These are phyloP conservation scores for Netelia fuscicornis DNA, from an alignment of 2,888 invertebrate species.

Conservation along the genomic window DNA sequence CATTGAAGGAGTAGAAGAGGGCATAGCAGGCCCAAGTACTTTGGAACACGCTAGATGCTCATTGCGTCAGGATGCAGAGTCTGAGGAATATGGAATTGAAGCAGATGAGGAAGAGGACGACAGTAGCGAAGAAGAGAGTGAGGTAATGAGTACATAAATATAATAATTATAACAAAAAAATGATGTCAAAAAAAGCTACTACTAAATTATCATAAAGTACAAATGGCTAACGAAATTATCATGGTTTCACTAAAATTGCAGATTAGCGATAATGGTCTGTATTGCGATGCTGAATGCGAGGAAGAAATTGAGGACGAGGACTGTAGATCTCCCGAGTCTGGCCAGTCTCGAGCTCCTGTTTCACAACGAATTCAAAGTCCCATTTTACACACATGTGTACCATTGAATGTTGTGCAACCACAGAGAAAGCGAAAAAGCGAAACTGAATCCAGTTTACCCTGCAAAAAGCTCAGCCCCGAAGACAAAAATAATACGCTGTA, in stretches of 20 bases:
- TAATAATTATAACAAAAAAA: neutral
- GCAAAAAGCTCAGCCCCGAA: conserved; percentile 86
- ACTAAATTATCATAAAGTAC: no score
- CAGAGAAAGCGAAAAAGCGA: conserved; percentile 83
- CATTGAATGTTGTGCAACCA: conserved; percentile 80
- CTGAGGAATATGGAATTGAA: conserved; percentile 81
- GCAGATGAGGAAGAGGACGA: conserved; percentile 82
- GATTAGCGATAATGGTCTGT: conserved; percentile 81
- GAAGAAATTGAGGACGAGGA: conserved; percentile 59
- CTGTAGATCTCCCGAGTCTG: conserved; percentile 49
- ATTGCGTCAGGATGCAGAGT: conserved; percentile 76
- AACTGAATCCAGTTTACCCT: conserved; percentile 83
- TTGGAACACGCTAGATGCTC: conserved; percentile 75
- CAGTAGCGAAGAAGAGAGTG: conserved; percentile 81
- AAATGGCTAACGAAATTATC: no score
- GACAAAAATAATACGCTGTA: conserved; percentile 81
- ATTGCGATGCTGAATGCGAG: conserved; percentile 78
- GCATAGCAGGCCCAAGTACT: conserved; percentile 81
- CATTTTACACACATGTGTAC: conserved; percentile 79
- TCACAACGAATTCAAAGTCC: conserved; percentile 79
- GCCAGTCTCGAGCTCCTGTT: conserved; percentile 72
- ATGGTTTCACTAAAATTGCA: conserved; percentile 49
- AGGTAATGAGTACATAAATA: conserved; percentile 68
- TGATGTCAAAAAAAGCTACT: no score
- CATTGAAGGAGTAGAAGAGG: conserved; percentile 80